Conservation (phyloP, 2,113 vertebrate species). For the Gallinago paraguaiae region DNA sequence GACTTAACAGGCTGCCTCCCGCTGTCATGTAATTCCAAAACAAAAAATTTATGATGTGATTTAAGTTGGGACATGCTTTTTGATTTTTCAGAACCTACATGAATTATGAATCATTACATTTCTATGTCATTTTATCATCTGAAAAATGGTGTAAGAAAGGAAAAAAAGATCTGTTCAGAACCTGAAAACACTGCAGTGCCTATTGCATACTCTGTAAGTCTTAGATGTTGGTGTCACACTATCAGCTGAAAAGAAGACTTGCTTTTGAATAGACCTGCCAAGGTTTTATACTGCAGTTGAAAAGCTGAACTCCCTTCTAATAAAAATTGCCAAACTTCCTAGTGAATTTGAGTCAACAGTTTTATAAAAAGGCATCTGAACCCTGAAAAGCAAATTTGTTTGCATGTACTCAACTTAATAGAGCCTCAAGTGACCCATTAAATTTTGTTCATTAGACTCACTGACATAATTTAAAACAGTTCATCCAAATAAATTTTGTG, state of each 20-base stretch:
- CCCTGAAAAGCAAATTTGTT: slow-evolving; percentile 35
- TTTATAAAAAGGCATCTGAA: not conserved
- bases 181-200: not conserved
- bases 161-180: not conserved
- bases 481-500: slow-evolving; percentile 41
- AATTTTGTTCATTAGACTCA: slow-evolving; percentile 37
- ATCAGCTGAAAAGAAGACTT: not conserved
- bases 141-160: not conserved
- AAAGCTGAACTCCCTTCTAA: not conserved
- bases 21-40: not conserved
- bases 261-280: not conserved
- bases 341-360: not conserved
- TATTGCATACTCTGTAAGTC: not conserved
- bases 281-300: not conserved
- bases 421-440: slow-evolving; percentile 30
- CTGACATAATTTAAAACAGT: slow-evolving; percentile 40
- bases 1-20: not conserved
- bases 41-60: not conserved
- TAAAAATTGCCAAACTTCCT: not conserved
- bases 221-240: not conserved
- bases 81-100: not conserved
- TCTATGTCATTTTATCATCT: not conserved
- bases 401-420: slow-evolving; percentile 15
- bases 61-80: not conserved
- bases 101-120: not conserved